These are phyloP conservation scores for cat (Felis catus) DNA, from an alignment of 2,113 vertebrate species.

Conservation along the genomic window F.catus_Fca126_mat1.0 CM031413.1:2695501-2696000, in stretches of 20 bases:
- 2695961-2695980: rapidly evolving
- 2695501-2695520: rapidly evolving
- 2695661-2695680: neutral
- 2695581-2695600: neutral
- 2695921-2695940: no score
- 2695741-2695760: neutral
- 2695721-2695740: neutral
- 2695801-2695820: rapidly evolving
- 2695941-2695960: rapidly evolving
- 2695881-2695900: rapidly evolving
- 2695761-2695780: neutral
- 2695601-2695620: neutral
- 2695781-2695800: neutral
- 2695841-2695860: rapidly evolving
- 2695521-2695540: neutral
- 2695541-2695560: rapidly evolving
- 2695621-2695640: neutral
- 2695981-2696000: no score
- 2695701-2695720: neutral
- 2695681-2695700: rapidly evolving
- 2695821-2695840: neutral
- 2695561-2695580: rapidly evolving
- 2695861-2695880: rapidly evolving
- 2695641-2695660: neutral
- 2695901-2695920: neutral